Conservation (phyloP, 2,113 vertebrate genomes). For the Microtus oregoni region DNA sequence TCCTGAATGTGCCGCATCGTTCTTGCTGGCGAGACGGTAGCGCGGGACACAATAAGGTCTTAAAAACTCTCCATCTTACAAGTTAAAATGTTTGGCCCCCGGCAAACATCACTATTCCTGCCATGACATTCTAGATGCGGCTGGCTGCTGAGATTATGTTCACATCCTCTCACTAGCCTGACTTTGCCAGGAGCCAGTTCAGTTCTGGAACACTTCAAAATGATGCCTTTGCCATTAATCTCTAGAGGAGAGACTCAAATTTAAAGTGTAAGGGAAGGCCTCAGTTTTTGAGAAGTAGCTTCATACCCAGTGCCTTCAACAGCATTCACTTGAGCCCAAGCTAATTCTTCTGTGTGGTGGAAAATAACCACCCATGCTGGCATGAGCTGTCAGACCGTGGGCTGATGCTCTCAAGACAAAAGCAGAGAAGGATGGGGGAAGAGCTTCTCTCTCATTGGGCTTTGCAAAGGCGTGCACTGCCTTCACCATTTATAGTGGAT, state of each 20-base stretch:
- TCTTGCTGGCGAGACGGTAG: too few species aligned
- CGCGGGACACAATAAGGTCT: conserved; percentile 51
- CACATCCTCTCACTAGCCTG: conserved; percentile 12
- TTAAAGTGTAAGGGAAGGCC: conserved; percentile 47
- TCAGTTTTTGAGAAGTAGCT: conserved; percentile 32
- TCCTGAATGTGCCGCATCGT: too few species aligned
- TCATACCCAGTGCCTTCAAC: neutral
- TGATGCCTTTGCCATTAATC: conserved; percentile 49
- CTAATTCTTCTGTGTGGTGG: neutral
- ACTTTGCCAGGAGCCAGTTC: conserved; percentile 71
- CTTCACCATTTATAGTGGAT: neutral
- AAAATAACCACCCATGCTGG: conserved; percentile 11
- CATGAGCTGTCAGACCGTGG: neutral
- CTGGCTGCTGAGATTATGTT: conserved; percentile 45
- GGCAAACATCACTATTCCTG: conserved; percentile 68
- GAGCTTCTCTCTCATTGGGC: neutral
- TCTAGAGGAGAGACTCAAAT: conserved; percentile 52
- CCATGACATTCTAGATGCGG: conserved; percentile 49
- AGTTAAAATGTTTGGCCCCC: conserved; percentile 43
- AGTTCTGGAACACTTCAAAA: conserved; percentile 54
- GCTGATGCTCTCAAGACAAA: conserved; percentile 14
- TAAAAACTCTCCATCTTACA: conserved; percentile 49
- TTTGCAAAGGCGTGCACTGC: neutral
- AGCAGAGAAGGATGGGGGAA: neutral
- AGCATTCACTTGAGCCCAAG: neutral